Evolutionary conservation across 1,140 invertebrate genomes (phyloP).

Genomic region (Drosophila auraria): DNA sequence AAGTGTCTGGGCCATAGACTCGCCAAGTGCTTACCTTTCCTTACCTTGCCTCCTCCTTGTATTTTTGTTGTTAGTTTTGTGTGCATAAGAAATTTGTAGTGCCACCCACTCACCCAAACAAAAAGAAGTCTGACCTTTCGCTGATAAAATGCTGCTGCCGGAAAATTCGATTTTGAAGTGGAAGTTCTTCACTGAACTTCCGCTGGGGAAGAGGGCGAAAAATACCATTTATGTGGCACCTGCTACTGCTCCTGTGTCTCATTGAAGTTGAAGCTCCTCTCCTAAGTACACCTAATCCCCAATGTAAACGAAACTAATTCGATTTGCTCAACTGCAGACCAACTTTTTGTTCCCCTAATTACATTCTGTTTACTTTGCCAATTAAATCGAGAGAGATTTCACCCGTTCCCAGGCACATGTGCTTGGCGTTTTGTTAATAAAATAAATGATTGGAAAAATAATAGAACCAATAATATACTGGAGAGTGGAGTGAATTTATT

Average conservation of each 20-base stretch:
- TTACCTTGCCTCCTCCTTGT: slow-evolving; percentile 7
- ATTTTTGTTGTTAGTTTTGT: slow-evolving; percentile 49
- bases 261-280: neutral
- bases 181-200: slow-evolving; percentile 33
- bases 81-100: slow-evolving; percentile 62
- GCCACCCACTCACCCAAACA: slow-evolving; percentile 5
- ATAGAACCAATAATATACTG: neutral
- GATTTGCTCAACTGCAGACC: slow-evolving; percentile 52
- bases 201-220: slow-evolving; percentile 7
- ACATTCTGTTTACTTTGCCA: slow-evolving; percentile 50
- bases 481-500: slow-evolving; percentile 8
- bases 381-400: slow-evolving; percentile 41
- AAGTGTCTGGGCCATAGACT: slow-evolving; percentile 74
- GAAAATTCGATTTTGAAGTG: slow-evolving; percentile 38
- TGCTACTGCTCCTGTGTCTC: slow-evolving; percentile 4
- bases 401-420: neutral
- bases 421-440: slow-evolving; percentile 9
- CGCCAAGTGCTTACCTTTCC: slow-evolving; percentile 56
- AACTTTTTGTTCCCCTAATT: slow-evolving; percentile 56
- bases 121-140: slow-evolving; percentile 32
- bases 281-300: slow-evolving; percentile 63
- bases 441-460: neutral
- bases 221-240: slow-evolving; percentile 43
- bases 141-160: slow-evolving; percentile 16
- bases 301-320: slow-evolving; percentile 74